Base-by-base conservation (phyloP, 2,888 invertebrate genomes). In the Thymelicus sylvestris region DNA sequence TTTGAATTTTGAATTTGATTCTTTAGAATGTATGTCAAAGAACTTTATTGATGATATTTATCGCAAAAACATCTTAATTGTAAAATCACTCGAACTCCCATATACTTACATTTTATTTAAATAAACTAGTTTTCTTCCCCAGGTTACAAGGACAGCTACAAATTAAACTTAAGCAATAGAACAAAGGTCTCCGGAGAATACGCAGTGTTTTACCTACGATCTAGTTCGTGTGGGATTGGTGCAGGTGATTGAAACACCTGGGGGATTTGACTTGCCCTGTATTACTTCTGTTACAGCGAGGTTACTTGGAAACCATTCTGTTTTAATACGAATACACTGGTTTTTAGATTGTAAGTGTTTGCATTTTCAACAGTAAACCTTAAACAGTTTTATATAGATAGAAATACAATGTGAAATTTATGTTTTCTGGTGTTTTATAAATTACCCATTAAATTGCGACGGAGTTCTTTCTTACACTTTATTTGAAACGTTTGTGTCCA, bases 111-210 rank as follows among this genome's bases (percentile, higher is more conserved):
- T n/a, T 61, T 61, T 10, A 61, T 41, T 41, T 12, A 44, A 12
- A 44, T 10, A 8, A 41, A 41, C 41, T 15, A 7, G 19, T 24
- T 55, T 19, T 4, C 24, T 55, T 13, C 19, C 6, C 6, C n/a
- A 52, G 64, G 64, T 8, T 24, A 65, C 60, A 70, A 60, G 41
- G 57, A 65, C 64, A 24, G 63, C 64, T 24, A 70, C 69, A 70
- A 70, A 70, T 70, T 70, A 65, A 70, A 70, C 59, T 50, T 57
- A 69, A 64, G 59, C 69, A 60, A 65, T 65, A 65, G 48, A 70
- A 70, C 64, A 50, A 63, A n/a, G 31, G 13, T 65, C 69, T 41
- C 69, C 10, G 13, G 59, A 39, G 70, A 65, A 61, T 60, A 19
- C 44, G 38, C 50, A 44, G 65, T 70, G 60, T 70, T 70, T 61